phyloP scores from a whole-genome alignment of 2,113 vertebrate species.

The Agapornis roseicollis region DNA sequence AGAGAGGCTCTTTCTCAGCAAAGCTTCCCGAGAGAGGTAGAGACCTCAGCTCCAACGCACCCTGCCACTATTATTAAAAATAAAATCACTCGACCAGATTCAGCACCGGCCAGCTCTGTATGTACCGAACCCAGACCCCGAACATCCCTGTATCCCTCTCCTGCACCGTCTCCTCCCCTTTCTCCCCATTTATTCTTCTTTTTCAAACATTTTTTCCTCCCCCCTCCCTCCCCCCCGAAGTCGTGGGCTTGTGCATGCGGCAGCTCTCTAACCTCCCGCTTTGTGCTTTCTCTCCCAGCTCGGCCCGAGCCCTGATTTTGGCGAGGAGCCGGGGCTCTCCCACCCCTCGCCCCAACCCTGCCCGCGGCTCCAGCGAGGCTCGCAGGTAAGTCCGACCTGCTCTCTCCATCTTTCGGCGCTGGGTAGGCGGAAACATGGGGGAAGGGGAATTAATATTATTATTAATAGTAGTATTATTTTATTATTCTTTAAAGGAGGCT shows the following conservation, averaged over 20 bases:
- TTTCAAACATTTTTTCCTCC: slow-evolving; percentile 15
- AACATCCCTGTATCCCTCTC: slow-evolving; percentile 33
- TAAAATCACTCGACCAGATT: slow-evolving; percentile 68
- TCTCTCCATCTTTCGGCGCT: not conserved
- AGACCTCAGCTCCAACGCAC: slow-evolving; percentile 84
- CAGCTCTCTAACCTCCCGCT: slow-evolving; percentile 72
- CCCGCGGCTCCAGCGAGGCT: slow-evolving; percentile 25
- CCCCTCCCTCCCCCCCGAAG: not conserved
- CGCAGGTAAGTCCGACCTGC: slow-evolving; percentile 71
- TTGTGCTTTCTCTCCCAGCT: slow-evolving; percentile 75
- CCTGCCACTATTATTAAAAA: slow-evolving; percentile 75
- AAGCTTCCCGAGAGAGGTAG: slow-evolving; percentile 87
- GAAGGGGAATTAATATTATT: not conserved
- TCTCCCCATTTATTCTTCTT: slow-evolving; percentile 42
- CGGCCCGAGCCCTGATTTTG: slow-evolving; percentile 56
- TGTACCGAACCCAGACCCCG: slow-evolving; percentile 57
- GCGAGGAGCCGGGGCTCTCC: slow-evolving; percentile 49
- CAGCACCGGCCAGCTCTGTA: slow-evolving; percentile 69
- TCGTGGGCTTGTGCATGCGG: slow-evolving; percentile 55
- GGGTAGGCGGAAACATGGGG: not conserved
- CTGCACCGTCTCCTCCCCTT: slow-evolving; percentile 25
- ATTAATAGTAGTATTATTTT: not conserved
- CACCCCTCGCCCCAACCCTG: not conserved
- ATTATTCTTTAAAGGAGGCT: not conserved
- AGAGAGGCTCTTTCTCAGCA: slow-evolving; percentile 92